A percentile compares a stretch with the other conserved stretches of the same genome.
These are phyloP conservation scores for Trichonephila clavata DNA, from an alignment of 1,140 invertebrate species.

Conservation along the genomic window DNA sequence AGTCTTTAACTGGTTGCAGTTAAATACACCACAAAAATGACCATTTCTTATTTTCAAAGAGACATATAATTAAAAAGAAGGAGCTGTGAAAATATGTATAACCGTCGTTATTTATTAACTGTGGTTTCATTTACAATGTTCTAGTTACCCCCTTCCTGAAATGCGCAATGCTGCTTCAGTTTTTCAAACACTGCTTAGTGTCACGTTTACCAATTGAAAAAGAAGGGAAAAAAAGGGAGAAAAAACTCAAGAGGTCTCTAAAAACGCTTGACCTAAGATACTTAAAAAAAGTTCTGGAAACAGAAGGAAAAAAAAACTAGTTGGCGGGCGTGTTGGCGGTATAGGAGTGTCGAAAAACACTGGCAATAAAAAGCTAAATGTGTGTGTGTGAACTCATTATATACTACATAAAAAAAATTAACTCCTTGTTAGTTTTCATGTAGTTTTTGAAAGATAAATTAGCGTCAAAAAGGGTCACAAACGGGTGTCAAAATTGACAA, in stretches of 20 bases:
- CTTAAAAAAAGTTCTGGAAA: neutral
- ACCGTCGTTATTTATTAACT: neutral
- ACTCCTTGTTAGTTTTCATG: neutral
- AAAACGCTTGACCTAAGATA: conserved; percentile 65
- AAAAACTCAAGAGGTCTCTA: conserved; percentile 46
- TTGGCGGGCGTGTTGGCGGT: conserved; percentile 46
- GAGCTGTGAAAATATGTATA: neutral
- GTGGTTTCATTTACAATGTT: neutral
- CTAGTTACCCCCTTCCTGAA: neutral
- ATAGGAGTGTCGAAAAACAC: conserved; percentile 55
- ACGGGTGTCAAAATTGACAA: no score
- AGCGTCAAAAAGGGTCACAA: neutral
- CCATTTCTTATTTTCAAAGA: no score
- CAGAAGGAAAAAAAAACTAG: conserved; percentile 2
- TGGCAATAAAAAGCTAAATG: conserved; percentile 70
- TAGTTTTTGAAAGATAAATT: neutral
- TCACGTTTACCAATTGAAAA: neutral
- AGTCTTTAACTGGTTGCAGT: no score
- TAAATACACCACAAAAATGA: no score
- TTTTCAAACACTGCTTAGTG: conserved; percentile 32
- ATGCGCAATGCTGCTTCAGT: neutral
- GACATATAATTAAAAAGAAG: neutral
- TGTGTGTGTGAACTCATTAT: conserved; percentile 66
- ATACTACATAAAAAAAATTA: neutral
- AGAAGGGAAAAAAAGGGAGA: neutral